These are phyloP conservation scores for Microctonus brassicae DNA, from an alignment of 2,888 invertebrate genomes.

Conservation along the genomic window DNA sequence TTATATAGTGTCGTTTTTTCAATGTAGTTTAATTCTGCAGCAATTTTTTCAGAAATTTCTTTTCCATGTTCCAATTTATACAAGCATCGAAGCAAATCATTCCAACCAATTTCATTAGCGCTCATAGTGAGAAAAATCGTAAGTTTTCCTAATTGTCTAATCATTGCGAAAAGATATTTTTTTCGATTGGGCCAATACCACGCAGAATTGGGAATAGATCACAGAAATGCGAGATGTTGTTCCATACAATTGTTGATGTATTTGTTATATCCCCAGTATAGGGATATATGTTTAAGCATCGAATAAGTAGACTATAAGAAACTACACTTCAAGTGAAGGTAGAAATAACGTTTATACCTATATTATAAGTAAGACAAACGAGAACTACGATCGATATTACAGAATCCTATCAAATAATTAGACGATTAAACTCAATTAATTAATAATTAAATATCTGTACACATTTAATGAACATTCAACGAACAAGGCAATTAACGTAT, in stretches of 20 bases:
- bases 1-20: constrained; percentile 45
- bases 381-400: too few species aligned
- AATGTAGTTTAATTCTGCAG: background rate
- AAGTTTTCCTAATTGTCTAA: constrained; percentile 49
- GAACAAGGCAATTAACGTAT: too few species aligned
- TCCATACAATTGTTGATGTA: constrained; percentile 55
- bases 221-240: constrained; percentile 58
- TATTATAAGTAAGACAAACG: too few species aligned
- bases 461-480: too few species aligned
- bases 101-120: constrained; percentile 43
- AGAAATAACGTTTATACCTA: too few species aligned
- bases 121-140: constrained; percentile 44
- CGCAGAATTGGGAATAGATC: constrained; percentile 61
- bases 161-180: constrained; percentile 58
- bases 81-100: constrained; percentile 55
- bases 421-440: too few species aligned
- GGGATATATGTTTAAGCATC: too few species aligned
- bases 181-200: constrained; percentile 62
- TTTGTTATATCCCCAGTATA: too few species aligned
- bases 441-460: too few species aligned
- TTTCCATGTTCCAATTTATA: constrained; percentile 51
- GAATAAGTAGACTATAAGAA: too few species aligned
- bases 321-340: too few species aligned
- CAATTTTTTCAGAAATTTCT: constrained; percentile 10
- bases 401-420: too few species aligned